Evolutionary conservation across 2,797 vertebrate species (phyloP), one percentile per base, ranked within the genome.

Genomic region (Spatula clypeata): DNA sequence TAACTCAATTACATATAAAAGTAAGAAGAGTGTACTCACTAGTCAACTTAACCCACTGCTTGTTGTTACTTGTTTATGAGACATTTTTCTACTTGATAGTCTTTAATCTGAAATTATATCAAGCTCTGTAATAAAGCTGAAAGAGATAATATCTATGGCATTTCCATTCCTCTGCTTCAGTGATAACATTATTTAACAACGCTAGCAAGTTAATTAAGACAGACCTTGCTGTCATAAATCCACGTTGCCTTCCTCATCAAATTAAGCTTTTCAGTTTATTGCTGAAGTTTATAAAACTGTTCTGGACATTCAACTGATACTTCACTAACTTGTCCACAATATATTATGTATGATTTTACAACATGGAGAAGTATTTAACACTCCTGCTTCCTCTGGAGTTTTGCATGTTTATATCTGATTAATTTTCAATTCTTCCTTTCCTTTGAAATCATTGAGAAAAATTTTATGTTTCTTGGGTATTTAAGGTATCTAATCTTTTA

Each of bases 171-270:
- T 97, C 95, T 95, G 76, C 93, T 92, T 88, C 42, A 72, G 83
- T 97, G 97, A 97, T 97, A 97, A 95, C 93, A 95, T 95, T 96
- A 92, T 97, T 97, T 97, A 96, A 97, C 95, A 98, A 96, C 96
- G 89, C 77, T 69, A 67, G 90, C 58, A 58, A 92, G 94, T 98
- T 98, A 95, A 97, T 98, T 98, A 97, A 98, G 97, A 95, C 97
- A 93, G 79, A 72, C 88, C 93, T 97, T 95, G 72, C 96, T 97
- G 93, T 98, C 97, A 94, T 97, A 97, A 97, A 98, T 97, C 49
- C 76, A 36, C 93, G 79, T 90, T 92, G 86, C 75, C 81, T 95
- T 93, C 96, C 88, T 96, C 92, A 94, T 97, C 95, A 97, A 95
- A 90, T 92, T 93, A 90, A 58, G 73, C 44, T 92, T 95, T 94